Evolutionary conservation across 2,113 vertebrate genomes (phyloP).

Genomic region (Felis catus): F.catus_Fca126_mat1.0 CM031417.1:57259001-57259500

Average conservation of each 20-base stretch:
- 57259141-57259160: not conserved
- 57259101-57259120: not conserved
- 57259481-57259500: not conserved
- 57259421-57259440: not conserved
- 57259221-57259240: no score
- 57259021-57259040: not conserved
- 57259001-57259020: not conserved
- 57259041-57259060: not conserved
- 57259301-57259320: no score
- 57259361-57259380: no score
- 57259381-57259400: no score
- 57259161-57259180: not conserved
- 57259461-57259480: not conserved
- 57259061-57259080: not conserved
- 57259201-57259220: not conserved
- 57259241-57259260: no score
- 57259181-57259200: not conserved
- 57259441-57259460: not conserved
- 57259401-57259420: no score
- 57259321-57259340: no score
- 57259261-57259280: no score
- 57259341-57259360: no score
- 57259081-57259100: not conserved
- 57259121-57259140: not conserved
- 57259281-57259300: no score